Percentiles rank a stretch among this genome's conserved stretches.
Conservation (phyloP, 2,113 vertebrate genomes). For the Nansenia antarctica region DNA sequence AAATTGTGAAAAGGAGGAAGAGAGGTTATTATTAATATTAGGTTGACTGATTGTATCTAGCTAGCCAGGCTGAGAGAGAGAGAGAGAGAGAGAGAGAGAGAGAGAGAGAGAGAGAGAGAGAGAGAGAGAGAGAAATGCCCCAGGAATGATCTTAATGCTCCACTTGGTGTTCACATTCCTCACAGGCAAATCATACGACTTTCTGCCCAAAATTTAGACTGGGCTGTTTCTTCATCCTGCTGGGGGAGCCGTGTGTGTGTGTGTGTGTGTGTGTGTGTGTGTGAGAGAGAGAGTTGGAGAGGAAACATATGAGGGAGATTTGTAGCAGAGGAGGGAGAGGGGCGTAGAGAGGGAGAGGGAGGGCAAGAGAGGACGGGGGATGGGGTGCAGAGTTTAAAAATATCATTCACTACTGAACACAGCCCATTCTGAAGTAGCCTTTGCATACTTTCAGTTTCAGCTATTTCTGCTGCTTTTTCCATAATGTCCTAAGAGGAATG, state of each 20-base stretch:
- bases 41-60: conserved; percentile 35
- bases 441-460: conserved; percentile 62
- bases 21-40: conserved; percentile 42
- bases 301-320: conserved; percentile 52
- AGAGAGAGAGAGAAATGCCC: conserved; percentile 35
- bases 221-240: conserved; percentile 39
- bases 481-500: conserved; percentile 60
- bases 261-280: not conserved
- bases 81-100: conserved; percentile 14
- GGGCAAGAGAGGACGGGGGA: conserved; percentile 46
- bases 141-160: conserved; percentile 64
- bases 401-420: conserved; percentile 46
- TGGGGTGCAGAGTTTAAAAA: conserved; percentile 46
- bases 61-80: conserved; percentile 29
- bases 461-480: conserved; percentile 73
- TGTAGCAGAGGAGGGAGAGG: conserved; percentile 36
- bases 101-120: conserved; percentile 5
- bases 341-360: conserved; percentile 40
- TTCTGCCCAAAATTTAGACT: conserved; percentile 38
- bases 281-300: conserved; percentile 10
- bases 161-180: conserved; percentile 70
- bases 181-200: conserved; percentile 57
- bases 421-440: conserved; percentile 43
- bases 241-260: conserved; percentile 21
- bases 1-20: conserved; percentile 34